Conservation (phyloP, 2,797 vertebrate species). For the Gymnoscopelus braueri region DNA sequence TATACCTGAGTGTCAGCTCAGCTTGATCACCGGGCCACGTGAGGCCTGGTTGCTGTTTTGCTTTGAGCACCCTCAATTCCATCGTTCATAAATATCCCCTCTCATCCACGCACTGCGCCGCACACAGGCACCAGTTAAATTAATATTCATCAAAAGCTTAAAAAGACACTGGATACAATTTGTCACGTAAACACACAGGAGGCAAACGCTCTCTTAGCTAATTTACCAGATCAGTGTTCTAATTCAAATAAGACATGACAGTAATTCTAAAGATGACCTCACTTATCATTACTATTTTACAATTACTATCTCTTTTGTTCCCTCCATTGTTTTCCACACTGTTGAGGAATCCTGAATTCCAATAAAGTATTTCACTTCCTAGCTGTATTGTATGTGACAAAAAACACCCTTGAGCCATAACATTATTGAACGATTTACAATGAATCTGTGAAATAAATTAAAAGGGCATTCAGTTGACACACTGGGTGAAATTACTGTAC, state of each 20-base stretch:
- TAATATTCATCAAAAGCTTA: conserved; percentile 60
- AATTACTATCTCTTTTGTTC: too few relatives aligned
- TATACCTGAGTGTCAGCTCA: conserved; percentile 35
- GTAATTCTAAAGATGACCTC: background rate
- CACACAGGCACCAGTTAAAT: conserved; percentile 33
- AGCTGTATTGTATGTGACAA: too few relatives aligned
- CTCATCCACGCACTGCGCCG: conserved; percentile 40
- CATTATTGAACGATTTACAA: background rate
- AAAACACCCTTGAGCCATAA: too few relatives aligned
- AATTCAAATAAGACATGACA: conserved; percentile 8
- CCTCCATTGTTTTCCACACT: too few relatives aligned
- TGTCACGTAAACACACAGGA: conserved; percentile 29
- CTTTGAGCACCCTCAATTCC: conserved; percentile 56
- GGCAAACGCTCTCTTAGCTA: conserved; percentile 20
- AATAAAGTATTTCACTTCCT: too few relatives aligned
- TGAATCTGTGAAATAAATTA: conserved; percentile 21
- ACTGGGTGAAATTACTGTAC: too few relatives aligned
- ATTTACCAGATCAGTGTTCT: conserved; percentile 29
- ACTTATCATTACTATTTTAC: background rate
- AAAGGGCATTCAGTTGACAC: conserved; percentile 24
- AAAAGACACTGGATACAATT: conserved; percentile 40
- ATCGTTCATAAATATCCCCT: conserved; percentile 62
- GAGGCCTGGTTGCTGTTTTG: conserved; percentile 68
- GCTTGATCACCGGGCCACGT: conserved; percentile 44
- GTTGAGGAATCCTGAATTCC: too few relatives aligned